Base-by-base conservation (phyloP, 2,113 vertebrate genomes). In the Otis tarda region DNA sequence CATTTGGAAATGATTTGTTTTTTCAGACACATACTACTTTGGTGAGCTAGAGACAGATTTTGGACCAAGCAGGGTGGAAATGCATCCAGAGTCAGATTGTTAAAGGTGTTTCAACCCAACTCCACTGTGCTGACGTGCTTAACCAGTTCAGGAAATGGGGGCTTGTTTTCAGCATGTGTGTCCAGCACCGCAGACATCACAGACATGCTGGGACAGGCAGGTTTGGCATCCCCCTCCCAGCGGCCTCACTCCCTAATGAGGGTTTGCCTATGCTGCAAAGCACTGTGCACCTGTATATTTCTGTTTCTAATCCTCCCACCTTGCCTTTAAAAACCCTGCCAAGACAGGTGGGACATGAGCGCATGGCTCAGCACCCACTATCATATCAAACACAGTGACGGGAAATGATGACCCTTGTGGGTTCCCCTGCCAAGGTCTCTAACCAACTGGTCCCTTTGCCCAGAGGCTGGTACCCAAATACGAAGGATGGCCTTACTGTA, bases 1-100 rank as follows among this genome's bases (percentile, higher is more conserved):
- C 75, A 81, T 89, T 92, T 86, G 89, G 80, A 93, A 95, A 81
- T 11, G 1, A 77, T 88, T 88, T 92, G 41, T 37, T 84, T 85
- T 86, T 81, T 59, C 69, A 94, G 60, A 77, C 68, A 90, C 24
- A 18, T 35, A 13, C 56, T n/a, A 41, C 37, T 93, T 79, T 43
- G 41, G 41, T 43, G 41, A 73, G 61, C 45, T 61, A 73, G 43
- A 78, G 63, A 39, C 35, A 65, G 35, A 61, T 73, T 85, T 95
- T 92, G 79, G 94, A 83, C 59, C 0, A 18, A 67, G 59, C 67
- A 73, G 15, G 4, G 2, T 64, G 63, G 75, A 79, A 80, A 90
- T 9, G 5, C n/a, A 50, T 79, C 50, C 80, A 80, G 50, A 57
- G 70, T n/a, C 37, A 53, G 59, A 65, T 12, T 50, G 33, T 45